Percentiles rank a stretch among this genome's conserved stretches.
These are phyloP conservation scores for Anastrepha ludens DNA, from an alignment of 1,140 invertebrate genomes.

Conservation along the genomic window DNA sequence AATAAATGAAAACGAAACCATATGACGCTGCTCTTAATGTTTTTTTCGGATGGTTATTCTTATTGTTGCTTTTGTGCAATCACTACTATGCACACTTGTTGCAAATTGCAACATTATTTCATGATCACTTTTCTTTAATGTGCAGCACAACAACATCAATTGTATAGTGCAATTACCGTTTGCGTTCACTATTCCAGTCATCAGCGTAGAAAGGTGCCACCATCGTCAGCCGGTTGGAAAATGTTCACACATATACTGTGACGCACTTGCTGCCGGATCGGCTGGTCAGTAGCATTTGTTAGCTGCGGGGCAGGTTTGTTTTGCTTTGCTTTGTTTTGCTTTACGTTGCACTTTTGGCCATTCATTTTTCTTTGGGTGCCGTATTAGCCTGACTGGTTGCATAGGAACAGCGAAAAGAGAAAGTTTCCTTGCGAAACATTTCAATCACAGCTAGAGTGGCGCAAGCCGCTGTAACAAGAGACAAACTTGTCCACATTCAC, in stretches of 20 bases:
- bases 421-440: slow-evolving; percentile 55
- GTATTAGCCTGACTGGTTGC: slow-evolving; percentile 23
- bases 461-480: neutral
- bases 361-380: neutral
- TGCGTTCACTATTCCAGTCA: neutral
- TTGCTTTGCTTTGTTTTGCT: neutral
- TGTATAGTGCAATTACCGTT: neutral
- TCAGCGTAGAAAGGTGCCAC: slow-evolving; percentile 42
- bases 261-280: slow-evolving; percentile 9
- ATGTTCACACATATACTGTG: neutral
- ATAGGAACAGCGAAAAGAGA: slow-evolving; percentile 57
- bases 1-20: slow-evolving; percentile 27
- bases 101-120: slow-evolving; percentile 48
- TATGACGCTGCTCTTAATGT: neutral
- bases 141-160: neutral
- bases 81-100: neutral
- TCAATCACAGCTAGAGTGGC: slow-evolving; percentile 5
- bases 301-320: neutral
- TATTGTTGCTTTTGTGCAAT: neutral
- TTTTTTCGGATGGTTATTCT: neutral
- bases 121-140: slow-evolving; percentile 45
- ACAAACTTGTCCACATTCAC: neutral
- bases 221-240: neutral
- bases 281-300: slow-evolving; percentile 2
- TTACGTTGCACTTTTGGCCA: neutral